These are phyloP conservation scores for Odobenus rosmarus DNA, from an alignment of 2,113 vertebrate species.

Conservation along the genomic window DNA sequence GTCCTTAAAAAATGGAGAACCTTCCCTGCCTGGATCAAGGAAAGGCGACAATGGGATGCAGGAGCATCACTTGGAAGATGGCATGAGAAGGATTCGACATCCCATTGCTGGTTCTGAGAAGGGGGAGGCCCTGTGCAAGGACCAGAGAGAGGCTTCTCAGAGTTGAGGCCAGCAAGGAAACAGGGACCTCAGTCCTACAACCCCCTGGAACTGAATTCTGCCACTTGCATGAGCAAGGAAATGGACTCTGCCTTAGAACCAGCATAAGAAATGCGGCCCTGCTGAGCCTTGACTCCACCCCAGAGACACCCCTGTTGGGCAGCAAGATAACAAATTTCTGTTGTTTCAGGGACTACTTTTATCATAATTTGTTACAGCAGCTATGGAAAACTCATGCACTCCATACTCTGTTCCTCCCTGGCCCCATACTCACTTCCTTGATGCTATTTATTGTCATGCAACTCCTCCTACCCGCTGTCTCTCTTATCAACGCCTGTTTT, in stretches of 20 bases:
- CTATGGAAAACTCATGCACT: background rate
- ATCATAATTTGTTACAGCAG: background rate
- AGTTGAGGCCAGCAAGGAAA: background rate
- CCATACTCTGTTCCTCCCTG: accelerated
- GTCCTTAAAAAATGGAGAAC: background rate
- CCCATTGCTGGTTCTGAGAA: background rate
- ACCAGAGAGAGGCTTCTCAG: background rate
- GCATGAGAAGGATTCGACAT: background rate
- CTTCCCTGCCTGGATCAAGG: background rate
- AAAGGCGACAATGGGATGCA: background rate
- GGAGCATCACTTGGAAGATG: background rate
- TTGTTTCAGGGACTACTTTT: background rate
- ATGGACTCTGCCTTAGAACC: too few relatives aligned
- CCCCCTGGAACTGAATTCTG: background rate
- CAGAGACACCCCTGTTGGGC: background rate
- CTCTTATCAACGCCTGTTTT: background rate
- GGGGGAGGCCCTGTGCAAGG: accelerated
- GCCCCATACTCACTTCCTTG: background rate
- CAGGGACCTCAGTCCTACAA: background rate
- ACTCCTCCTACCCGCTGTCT: background rate
- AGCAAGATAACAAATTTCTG: background rate
- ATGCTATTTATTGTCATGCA: accelerated
- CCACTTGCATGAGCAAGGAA: background rate
- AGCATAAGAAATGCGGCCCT: accelerated
- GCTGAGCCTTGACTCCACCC: background rate